Evolutionary conservation across 2,797 vertebrate genomes (phyloP).

Genomic region (Coilia nasus): DNA sequence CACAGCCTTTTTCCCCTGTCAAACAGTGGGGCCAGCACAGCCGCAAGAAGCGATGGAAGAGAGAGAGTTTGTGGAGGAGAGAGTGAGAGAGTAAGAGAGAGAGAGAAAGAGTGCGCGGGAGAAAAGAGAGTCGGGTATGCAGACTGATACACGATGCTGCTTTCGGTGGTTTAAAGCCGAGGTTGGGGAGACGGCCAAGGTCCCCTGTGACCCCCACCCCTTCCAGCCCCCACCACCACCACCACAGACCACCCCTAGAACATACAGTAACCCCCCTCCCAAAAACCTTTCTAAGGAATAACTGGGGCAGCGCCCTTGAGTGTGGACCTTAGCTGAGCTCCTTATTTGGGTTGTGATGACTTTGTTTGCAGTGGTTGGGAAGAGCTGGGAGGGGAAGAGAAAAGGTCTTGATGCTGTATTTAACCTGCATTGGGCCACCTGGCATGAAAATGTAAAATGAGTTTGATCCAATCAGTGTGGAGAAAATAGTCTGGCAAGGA

Average conservation of each 20-base stretch:
- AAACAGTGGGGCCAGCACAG: slow-evolving; percentile 10
- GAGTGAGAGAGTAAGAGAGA: slow-evolving; percentile 32
- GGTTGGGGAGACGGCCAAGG: slow-evolving; percentile 74
- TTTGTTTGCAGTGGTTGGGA: slow-evolving; percentile 64
- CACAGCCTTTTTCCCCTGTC: slow-evolving; percentile 21
- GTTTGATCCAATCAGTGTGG: not conserved
- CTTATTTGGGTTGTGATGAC: slow-evolving; percentile 84
- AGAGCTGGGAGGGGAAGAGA: slow-evolving; percentile 52
- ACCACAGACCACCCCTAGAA: slow-evolving; percentile 53
- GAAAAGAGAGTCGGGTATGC: slow-evolving; percentile 56
- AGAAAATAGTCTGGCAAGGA: not conserved
- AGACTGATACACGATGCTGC: slow-evolving; percentile 67
- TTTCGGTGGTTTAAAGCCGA: slow-evolving; percentile 80
- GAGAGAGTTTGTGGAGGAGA: slow-evolving; percentile 16
- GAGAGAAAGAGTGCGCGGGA: slow-evolving; percentile 55
- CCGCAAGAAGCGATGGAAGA: slow-evolving; percentile 27
- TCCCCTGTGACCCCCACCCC: slow-evolving; percentile 71
- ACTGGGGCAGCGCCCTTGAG: slow-evolving; percentile 7
- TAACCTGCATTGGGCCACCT: slow-evolving; percentile 58
- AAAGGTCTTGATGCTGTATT: slow-evolving; percentile 48
- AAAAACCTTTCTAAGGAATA: slow-evolving; percentile 64
- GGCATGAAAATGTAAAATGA: not conserved
- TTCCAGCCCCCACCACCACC: slow-evolving; percentile 58
- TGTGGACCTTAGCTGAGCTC: slow-evolving; percentile 68
- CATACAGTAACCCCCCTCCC: slow-evolving; percentile 49